phyloP scores from a whole-genome alignment of 2,888 invertebrate species.

The Pherbina coryleti region DNA sequence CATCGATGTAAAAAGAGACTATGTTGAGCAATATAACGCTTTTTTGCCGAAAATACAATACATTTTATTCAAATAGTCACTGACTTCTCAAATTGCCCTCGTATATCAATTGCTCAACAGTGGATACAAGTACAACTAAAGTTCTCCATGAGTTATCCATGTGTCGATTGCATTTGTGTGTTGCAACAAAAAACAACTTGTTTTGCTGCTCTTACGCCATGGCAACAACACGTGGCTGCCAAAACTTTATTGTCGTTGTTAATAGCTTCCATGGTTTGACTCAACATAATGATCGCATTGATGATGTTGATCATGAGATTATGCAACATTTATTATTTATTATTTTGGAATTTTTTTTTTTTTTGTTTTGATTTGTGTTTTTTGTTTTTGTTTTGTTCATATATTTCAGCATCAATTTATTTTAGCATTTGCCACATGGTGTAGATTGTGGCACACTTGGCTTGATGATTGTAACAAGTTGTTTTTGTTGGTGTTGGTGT shows the following conservation, averaged over 20 bases:
- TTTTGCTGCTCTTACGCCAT: not conserved
- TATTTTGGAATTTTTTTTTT: not conserved
- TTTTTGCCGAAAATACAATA: too few relatives aligned
- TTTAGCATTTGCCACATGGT: not conserved
- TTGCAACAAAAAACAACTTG: too few relatives aligned
- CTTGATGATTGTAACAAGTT: not conserved
- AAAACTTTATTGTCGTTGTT: not conserved
- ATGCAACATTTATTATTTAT: not conserved
- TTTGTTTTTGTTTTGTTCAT: not conserved
- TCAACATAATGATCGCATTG: not conserved
- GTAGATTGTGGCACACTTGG: not conserved
- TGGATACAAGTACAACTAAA: too few relatives aligned
- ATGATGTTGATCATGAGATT: not conserved
- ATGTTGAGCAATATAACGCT: too few relatives aligned
- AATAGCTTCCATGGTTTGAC: not conserved
- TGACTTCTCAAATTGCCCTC: too few relatives aligned
- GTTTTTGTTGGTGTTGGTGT: not conserved
- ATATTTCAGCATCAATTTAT: not conserved
- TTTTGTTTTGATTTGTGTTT: not conserved
- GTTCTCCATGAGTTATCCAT: too few relatives aligned
- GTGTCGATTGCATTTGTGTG: too few relatives aligned
- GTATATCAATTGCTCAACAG: too few relatives aligned
- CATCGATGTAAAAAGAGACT: too few relatives aligned
- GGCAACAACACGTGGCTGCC: not conserved
- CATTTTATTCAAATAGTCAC: too few relatives aligned